These are phyloP conservation scores for Brachyhypopomus gauderio DNA, from an alignment of 2,113 vertebrate genomes.

Conservation along the genomic window DNA sequence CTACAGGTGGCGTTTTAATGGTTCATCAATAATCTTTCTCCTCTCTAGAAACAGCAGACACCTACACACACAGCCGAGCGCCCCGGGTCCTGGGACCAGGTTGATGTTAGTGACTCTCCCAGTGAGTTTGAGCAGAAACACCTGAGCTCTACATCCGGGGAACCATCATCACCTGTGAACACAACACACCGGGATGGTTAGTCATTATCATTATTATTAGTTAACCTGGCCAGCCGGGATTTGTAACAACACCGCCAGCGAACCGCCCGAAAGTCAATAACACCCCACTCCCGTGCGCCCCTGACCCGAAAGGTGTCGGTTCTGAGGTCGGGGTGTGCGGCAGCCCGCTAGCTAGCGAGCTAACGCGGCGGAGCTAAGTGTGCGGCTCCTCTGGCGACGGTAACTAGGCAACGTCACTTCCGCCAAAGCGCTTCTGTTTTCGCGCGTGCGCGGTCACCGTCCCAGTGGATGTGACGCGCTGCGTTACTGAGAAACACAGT, in stretches of 20 bases:
- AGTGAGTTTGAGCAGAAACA: background rate
- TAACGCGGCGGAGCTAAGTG: background rate
- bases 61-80: no score
- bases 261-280: background rate
- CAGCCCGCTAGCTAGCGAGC: background rate
- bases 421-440: conserved; percentile 45
- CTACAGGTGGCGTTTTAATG: no score
- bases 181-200: conserved; percentile 2
- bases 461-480: no score
- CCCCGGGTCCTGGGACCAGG: no score
- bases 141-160: background rate
- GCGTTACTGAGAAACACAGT: no score
- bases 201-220: background rate
- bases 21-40: no score
- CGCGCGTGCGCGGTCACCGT: no score
- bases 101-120: background rate
- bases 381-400: conserved; percentile 39
- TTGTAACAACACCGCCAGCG: background rate
- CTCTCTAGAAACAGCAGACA: no score
- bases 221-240: background rate
- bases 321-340: no score
- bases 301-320: no score
- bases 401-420: conserved; percentile 71
- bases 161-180: no score
- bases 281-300: background rate